phyloP scores from a whole-genome alignment of 2,888 invertebrate species.

The Dicranocentrus wangi region DNA sequence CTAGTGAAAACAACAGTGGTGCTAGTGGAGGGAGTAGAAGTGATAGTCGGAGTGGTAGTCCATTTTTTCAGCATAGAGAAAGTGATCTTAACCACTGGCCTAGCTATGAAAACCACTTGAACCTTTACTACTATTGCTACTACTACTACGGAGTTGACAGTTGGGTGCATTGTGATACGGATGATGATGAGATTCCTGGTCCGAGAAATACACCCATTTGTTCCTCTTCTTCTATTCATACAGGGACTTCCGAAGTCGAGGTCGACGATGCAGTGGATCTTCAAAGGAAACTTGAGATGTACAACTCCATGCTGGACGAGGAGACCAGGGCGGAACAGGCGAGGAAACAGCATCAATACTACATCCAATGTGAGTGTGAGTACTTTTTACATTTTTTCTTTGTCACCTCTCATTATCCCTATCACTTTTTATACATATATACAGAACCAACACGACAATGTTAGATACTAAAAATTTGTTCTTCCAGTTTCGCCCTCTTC shows the following conservation, averaged over 20 bases:
- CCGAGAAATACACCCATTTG: slow-evolving; percentile 58
- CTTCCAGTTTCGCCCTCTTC: too few species aligned
- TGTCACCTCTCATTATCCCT: background rate
- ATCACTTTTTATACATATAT: background rate
- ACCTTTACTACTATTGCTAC: slow-evolving; percentile 63
- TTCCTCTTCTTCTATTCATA: slow-evolving; percentile 65
- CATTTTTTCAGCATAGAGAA: slow-evolving; percentile 15
- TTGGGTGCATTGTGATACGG: slow-evolving; percentile 64
- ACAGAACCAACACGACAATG: too few species aligned
- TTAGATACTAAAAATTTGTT: too few species aligned
- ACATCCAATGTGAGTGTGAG: slow-evolving; percentile 84
- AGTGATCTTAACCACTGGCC: slow-evolving; percentile 55
- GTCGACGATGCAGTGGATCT: slow-evolving; percentile 90
- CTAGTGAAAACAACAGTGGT: slow-evolving; percentile 31
- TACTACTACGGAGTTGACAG: slow-evolving; percentile 62
- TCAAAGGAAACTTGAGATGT: slow-evolving; percentile 90
- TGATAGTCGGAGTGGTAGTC: slow-evolving; percentile 6
- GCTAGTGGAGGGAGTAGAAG: slow-evolving; percentile 6
- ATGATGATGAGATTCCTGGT: slow-evolving; percentile 63
- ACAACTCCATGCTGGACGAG: slow-evolving; percentile 92
- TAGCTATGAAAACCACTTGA: slow-evolving; percentile 62
- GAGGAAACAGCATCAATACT: slow-evolving; percentile 85
- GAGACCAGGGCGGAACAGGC: slow-evolving; percentile 86
- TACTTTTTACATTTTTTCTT: slow-evolving; percentile 62
- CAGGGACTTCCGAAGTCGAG: slow-evolving; percentile 83